Conservation (phyloP, 2,797 vertebrate genomes). For the Cygnus olor region DNA sequence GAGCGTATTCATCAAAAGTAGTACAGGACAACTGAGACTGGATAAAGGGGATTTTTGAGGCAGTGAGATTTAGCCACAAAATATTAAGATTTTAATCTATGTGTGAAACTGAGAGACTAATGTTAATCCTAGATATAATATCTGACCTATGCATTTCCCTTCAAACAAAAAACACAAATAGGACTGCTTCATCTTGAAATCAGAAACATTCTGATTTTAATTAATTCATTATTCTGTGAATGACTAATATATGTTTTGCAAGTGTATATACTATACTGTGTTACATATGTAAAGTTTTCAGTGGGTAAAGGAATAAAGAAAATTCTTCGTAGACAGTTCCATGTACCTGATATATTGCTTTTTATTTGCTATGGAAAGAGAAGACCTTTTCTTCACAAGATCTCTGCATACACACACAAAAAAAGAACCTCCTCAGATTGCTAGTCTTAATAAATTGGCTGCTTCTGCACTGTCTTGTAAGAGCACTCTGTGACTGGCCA, state of each 20-base stretch:
- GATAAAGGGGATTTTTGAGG: not conserved
- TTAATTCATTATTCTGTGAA: constrained; percentile 56
- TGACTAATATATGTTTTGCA: constrained; percentile 58
- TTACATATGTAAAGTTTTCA: constrained; percentile 59
- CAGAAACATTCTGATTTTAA: constrained; percentile 54
- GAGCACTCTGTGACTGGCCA: not conserved
- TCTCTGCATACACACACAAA: not conserved
- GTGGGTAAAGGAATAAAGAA: constrained; percentile 26
- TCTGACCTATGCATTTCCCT: constrained; percentile 35
- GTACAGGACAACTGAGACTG: not conserved
- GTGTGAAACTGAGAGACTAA: constrained; percentile 58
- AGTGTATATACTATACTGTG: not conserved
- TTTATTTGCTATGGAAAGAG: not conserved
- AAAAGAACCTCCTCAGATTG: not conserved
- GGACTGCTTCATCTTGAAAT: constrained; percentile 43
- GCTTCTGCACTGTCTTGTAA: not conserved
- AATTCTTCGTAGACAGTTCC: not conserved
- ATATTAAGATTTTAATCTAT: constrained; percentile 59
- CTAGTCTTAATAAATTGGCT: not conserved
- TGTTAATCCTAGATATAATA: constrained; percentile 7
- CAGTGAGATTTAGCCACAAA: not conserved
- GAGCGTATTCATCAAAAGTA: not conserved
- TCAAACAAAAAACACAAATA: constrained; percentile 22
- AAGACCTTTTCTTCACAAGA: not conserved
- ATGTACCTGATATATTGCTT: not conserved